phyloP scores from a whole-genome alignment of 2,888 invertebrate genomes.

The Neria commutata region DNA sequence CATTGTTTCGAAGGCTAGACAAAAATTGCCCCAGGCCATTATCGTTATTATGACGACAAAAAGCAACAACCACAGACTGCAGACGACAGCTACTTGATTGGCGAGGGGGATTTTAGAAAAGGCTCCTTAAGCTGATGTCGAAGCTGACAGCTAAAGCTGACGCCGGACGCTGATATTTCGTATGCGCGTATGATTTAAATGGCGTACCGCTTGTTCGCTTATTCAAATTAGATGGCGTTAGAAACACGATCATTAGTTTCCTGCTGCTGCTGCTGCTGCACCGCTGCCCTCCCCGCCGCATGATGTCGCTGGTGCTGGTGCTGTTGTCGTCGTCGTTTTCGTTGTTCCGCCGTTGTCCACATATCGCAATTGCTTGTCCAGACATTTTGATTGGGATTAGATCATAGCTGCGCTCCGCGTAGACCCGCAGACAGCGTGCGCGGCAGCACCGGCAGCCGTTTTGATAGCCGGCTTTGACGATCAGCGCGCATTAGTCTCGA shows the following conservation, averaged over 20 bases:
- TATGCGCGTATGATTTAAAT: not conserved
- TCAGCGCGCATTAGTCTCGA: slow-evolving; percentile 1
- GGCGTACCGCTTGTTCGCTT: not conserved
- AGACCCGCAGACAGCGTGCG: not conserved
- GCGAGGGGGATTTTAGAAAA: no score
- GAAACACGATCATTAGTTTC: not conserved
- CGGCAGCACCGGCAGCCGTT: no score
- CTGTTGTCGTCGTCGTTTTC: not conserved
- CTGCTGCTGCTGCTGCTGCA: not conserved
- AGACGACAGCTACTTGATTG: no score
- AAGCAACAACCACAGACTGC: not conserved
- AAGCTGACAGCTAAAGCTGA: not conserved
- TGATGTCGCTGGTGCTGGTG: not conserved
- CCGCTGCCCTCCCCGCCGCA: not conserved
- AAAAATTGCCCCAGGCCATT: not conserved
- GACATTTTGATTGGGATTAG: not conserved
- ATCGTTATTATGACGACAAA: not conserved
- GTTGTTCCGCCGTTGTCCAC: not conserved
- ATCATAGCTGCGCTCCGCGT: not conserved
- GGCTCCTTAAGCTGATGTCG: not conserved
- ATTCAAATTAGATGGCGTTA: not conserved
- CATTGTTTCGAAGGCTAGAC: not conserved
- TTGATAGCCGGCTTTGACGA: not conserved
- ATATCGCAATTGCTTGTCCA: not conserved
- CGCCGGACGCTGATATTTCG: not conserved